A percentile compares a stretch with the other conserved stretches of the same genome.
phyloP scores from a whole-genome alignment of 2,888 invertebrate species.

The Thymelicus acteon region DNA sequence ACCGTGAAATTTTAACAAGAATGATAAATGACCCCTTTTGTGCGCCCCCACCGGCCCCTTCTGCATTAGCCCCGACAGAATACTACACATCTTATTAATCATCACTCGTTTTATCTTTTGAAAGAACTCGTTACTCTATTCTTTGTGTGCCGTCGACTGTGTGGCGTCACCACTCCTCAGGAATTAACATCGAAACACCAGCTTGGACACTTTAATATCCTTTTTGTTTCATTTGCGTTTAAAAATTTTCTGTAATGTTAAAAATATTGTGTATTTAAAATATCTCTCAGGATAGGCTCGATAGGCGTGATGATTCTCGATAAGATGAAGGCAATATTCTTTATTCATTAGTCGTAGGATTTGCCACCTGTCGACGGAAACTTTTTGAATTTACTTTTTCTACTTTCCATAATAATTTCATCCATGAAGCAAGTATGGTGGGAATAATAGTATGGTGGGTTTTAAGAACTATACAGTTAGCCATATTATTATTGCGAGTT shows the following conservation, averaged over 20 bases:
- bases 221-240: background rate
- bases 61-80: slow-evolving; percentile 29
- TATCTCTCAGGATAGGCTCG: too few relatives aligned
- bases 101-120: slow-evolving; percentile 42
- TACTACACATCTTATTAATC: slow-evolving; percentile 36
- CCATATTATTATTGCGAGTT: too few relatives aligned
- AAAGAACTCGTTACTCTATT: slow-evolving; percentile 31
- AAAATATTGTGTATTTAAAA: background rate
- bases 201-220: background rate
- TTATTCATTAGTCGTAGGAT: too few relatives aligned
- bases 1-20: slow-evolving; percentile 41
- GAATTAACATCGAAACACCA: slow-evolving; percentile 31
- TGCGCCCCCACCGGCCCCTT: slow-evolving; percentile 4
- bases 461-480: too few relatives aligned
- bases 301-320: too few relatives aligned
- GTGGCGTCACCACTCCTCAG: slow-evolving; percentile 25
- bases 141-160: slow-evolving; percentile 27
- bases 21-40: slow-evolving; percentile 39
- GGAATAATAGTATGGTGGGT: too few relatives aligned
- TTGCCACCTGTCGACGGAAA: too few relatives aligned
- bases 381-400: too few relatives aligned
- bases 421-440: too few relatives aligned
- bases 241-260: background rate
- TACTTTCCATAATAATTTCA: too few relatives aligned
- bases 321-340: too few relatives aligned